Conservation (phyloP, 2,113 vertebrate species). For the Ochotona princeps region DNA sequence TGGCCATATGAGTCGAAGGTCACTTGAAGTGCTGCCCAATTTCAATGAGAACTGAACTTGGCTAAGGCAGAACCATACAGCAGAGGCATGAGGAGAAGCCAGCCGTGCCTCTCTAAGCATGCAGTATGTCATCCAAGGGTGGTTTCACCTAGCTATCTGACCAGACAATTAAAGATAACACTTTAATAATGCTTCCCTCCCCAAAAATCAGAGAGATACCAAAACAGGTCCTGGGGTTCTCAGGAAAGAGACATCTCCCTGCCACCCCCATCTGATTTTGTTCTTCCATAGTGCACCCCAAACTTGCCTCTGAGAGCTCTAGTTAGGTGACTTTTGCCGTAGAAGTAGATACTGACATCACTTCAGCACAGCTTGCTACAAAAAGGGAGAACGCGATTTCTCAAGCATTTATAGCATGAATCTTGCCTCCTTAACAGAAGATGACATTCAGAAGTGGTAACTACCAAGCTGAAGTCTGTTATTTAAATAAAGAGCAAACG, state of each 20-base stretch:
- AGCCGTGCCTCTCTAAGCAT: background rate
- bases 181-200: background rate
- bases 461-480: conserved; percentile 46
- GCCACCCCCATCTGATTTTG: background rate
- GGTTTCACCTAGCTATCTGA: background rate
- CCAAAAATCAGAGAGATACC: background rate
- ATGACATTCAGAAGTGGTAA: conserved; percentile 34
- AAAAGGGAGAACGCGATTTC: background rate
- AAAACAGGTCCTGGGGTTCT: background rate
- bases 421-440: conserved; percentile 22
- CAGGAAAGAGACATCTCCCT: background rate
- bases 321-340: background rate
- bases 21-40: background rate
- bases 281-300: background rate
- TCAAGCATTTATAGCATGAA: background rate
- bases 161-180: background rate
- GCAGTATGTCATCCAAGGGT: background rate
- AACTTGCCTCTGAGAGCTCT: background rate
- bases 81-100: background rate
- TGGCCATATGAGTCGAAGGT: background rate
- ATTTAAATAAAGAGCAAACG: conserved; percentile 60
- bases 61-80: background rate
- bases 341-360: background rate
- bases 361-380: background rate
- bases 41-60: background rate